phyloP scores from a whole-genome alignment of 2,888 invertebrate genomes.

The Cantharis rufa region DNA sequence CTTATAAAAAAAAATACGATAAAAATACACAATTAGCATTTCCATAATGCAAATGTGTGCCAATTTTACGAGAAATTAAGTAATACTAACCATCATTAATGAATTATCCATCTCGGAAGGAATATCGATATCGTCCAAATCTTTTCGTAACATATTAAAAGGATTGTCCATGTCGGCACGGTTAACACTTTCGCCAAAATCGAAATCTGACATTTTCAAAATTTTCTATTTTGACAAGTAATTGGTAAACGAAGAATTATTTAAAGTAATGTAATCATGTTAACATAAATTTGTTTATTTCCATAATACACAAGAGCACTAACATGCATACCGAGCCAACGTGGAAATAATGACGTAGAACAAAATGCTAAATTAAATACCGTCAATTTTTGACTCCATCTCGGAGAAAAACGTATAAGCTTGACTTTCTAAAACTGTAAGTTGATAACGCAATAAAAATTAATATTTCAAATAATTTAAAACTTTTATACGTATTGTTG shows the following conservation, averaged over 20 bases:
- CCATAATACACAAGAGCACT: neutral
- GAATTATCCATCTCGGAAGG: neutral
- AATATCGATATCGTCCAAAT: neutral
- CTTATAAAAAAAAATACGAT: neutral
- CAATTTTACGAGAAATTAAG: neutral
- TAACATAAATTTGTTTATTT: neutral
- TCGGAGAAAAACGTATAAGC: neutral
- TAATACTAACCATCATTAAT: neutral
- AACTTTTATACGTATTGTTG: neutral
- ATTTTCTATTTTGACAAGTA: neutral
- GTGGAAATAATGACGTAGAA: constrained; percentile 70
- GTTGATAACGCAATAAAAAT: neutral
- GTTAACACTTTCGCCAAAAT: neutral
- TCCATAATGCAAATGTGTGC: neutral
- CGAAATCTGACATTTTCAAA: neutral
- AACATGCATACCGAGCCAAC: constrained; percentile 58
- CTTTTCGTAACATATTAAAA: neutral
- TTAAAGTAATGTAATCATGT: neutral
- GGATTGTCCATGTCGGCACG: neutral
- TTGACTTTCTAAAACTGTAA: neutral
- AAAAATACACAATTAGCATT: neutral
- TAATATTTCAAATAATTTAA: neutral
- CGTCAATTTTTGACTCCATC: neutral
- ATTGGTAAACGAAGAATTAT: neutral
- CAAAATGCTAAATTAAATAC: neutral